Percentiles rank a stretch among this genome's conserved stretches.
Conservation (phyloP, 1,140 invertebrate species). For the Megathymus violae region DNA sequence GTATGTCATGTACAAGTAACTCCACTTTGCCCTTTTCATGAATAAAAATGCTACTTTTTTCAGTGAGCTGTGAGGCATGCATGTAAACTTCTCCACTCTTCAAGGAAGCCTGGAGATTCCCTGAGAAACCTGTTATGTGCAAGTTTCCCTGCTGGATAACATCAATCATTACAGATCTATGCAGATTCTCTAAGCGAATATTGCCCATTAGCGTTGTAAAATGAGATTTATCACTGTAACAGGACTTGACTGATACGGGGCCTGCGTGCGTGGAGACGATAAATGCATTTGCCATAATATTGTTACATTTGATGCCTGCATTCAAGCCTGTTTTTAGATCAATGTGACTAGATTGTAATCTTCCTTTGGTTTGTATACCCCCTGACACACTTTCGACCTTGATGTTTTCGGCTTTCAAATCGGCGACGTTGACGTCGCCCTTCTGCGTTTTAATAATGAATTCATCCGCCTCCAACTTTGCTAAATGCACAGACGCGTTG, state of each 20-base stretch:
- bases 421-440: slow-evolving; percentile 64
- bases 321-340: slow-evolving; percentile 73
- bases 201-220: slow-evolving; percentile 79
- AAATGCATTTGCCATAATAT: slow-evolving; percentile 75
- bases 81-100: slow-evolving; percentile 80
- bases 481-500: slow-evolving; percentile 69
- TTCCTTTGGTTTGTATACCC: slow-evolving; percentile 64
- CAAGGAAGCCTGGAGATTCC: slow-evolving; percentile 74
- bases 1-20: slow-evolving; percentile 68
- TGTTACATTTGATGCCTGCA: slow-evolving; percentile 71
- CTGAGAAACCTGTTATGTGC: slow-evolving; percentile 76
- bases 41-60: slow-evolving; percentile 82
- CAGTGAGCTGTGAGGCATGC: slow-evolving; percentile 74
- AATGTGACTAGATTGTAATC: slow-evolving; percentile 72
- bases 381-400: slow-evolving; percentile 74
- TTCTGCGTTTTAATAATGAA: slow-evolving; percentile 76
- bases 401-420: slow-evolving; percentile 75
- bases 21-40: slow-evolving; percentile 82
- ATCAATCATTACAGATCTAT: slow-evolving; percentile 76
- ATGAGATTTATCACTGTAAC: slow-evolving; percentile 80
- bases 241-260: slow-evolving; percentile 74
- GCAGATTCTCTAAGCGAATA: slow-evolving; percentile 69
- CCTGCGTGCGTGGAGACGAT: slow-evolving; percentile 72
- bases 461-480: slow-evolving; percentile 74
- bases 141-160: slow-evolving; percentile 77